A percentile compares a stretch with the other conserved stretches of the same genome.
These are phyloP conservation scores for Tupiocoris notatus DNA, from an alignment of 2,888 invertebrate genomes.

Conservation along the genomic window DNA sequence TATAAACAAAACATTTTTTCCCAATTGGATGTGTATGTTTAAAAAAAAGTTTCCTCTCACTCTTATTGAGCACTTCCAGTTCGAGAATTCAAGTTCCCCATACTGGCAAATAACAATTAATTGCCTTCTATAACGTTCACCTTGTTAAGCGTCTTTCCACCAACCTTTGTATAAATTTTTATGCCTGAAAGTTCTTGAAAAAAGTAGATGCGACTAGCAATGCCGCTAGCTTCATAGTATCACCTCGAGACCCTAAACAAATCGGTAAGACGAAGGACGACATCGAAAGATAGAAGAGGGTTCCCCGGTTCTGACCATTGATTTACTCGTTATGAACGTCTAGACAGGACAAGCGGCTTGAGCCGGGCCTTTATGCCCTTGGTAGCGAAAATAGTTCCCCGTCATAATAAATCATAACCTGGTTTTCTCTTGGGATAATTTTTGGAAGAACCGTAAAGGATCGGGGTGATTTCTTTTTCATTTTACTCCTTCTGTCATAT, in stretches of 20 bases:
- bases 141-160: too few relatives aligned
- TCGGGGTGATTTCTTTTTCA: constrained; percentile 12
- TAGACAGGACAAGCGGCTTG: constrained; percentile 11
- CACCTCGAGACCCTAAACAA: neutral
- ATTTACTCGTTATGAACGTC: constrained; percentile 42
- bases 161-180: too few relatives aligned
- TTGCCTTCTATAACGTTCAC: too few relatives aligned
- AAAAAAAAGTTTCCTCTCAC: too few relatives aligned
- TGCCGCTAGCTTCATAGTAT: constrained; percentile 12
- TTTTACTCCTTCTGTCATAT: constrained; percentile 2
- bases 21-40: too few relatives aligned
- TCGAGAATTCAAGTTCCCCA: too few relatives aligned
- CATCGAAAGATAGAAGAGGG: neutral
- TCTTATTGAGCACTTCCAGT: too few relatives aligned
- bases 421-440: constrained; percentile 20
- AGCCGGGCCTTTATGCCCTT: constrained; percentile 2
- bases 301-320: constrained; percentile 28
- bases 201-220: neutral
- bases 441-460: constrained; percentile 34
- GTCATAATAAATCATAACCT: constrained; percentile 40
- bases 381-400: constrained; percentile 40
- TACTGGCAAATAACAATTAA: too few relatives aligned
- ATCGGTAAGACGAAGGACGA: neutral
- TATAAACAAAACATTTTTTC: too few relatives aligned
- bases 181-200: too few relatives aligned